phyloP scores from a whole-genome alignment of 2,888 invertebrate species.

The Leptinotarsa juncta region DNA sequence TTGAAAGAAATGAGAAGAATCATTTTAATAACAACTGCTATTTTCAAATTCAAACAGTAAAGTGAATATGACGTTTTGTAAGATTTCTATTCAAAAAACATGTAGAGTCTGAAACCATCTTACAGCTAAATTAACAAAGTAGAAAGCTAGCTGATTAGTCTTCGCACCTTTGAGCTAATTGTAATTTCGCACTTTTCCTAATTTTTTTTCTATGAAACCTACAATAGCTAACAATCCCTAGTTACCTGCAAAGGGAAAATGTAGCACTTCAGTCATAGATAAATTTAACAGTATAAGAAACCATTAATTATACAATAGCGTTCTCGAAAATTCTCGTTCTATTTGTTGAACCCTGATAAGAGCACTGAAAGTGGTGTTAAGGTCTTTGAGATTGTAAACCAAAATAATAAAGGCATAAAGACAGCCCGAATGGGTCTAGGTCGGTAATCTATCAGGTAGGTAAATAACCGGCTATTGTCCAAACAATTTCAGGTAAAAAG shows the following conservation, averaged over 20 bases:
- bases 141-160: neutral
- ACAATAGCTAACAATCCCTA: neutral
- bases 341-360: constrained; percentile 7
- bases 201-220: no score
- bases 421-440: neutral
- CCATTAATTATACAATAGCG: neutral
- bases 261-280: constrained; percentile 1
- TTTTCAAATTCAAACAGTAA: no score
- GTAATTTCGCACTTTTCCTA: neutral
- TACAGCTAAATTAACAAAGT: neutral
- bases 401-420: constrained; percentile 15
- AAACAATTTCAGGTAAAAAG: constrained; percentile 21
- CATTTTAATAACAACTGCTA: no score
- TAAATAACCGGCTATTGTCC: constrained; percentile 14
- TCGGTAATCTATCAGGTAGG: constrained; percentile 21
- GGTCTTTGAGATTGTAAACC: constrained; percentile 6
- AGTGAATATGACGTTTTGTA: no score
- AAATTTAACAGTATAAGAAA: neutral
- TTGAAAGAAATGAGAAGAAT: no score
- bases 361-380: constrained; percentile 5
- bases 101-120: no score
- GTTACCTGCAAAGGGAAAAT: neutral
- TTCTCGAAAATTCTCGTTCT: neutral
- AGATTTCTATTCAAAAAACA: neutral
- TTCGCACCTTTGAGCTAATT: neutral